phyloP scores from a whole-genome alignment of 1,140 invertebrate genomes.

The Yoshiicerus persimilis region DNA sequence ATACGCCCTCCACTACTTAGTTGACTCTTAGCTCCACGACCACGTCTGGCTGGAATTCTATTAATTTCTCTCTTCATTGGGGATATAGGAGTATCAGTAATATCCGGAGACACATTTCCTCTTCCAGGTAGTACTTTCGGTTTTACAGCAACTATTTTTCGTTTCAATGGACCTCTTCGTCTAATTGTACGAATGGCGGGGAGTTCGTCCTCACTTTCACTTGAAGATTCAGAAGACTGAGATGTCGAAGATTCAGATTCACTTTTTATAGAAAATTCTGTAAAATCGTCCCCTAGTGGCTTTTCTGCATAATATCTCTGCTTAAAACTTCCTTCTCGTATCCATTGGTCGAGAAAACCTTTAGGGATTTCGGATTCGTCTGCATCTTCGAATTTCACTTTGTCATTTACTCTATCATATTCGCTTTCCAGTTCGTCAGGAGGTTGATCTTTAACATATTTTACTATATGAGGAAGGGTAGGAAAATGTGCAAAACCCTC shows the following conservation, averaged over 20 bases:
- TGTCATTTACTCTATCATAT: neutral
- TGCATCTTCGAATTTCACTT: neutral
- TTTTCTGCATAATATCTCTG: neutral
- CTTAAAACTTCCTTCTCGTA: neutral
- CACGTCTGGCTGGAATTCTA: neutral
- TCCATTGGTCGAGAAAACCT: neutral
- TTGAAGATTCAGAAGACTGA: neutral
- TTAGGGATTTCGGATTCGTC: neutral
- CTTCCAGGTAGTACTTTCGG: neutral
- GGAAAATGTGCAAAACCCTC: neutral
- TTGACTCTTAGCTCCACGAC: conserved; percentile 1
- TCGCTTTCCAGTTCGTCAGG: neutral
- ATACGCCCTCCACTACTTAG: neutral
- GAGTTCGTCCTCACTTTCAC: conserved; percentile 11
- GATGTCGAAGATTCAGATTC: neutral
- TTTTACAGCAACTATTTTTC: neutral
- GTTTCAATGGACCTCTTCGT: neutral
- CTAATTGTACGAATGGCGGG: neutral
- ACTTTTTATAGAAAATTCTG: neutral
- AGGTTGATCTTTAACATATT: neutral
- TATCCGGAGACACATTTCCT: conserved; percentile 4
- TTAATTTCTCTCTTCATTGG: neutral
- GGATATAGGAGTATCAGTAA: neutral
- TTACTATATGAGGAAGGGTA: neutral
- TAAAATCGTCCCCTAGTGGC: neutral